Evolutionary conservation across 2,888 invertebrate species (phyloP).

Genomic region (Dysmachus trigonus): DNA sequence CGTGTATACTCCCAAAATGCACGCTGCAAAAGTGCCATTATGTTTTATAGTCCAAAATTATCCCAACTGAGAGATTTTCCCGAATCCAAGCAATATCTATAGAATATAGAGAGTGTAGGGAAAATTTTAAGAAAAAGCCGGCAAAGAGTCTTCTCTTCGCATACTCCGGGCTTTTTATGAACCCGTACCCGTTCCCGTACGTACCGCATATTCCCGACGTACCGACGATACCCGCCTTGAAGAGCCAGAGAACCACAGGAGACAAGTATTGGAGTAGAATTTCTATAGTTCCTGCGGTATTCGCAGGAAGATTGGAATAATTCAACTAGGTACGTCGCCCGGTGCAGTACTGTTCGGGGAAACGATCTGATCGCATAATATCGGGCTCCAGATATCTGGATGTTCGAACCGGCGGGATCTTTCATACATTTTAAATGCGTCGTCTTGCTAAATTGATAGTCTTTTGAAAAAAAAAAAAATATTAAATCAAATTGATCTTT

Average conservation of each 20-base stretch:
- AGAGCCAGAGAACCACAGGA: constrained; percentile 3
- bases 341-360: constrained; percentile 12
- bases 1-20: background rate
- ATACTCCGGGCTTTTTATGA: constrained; percentile 17
- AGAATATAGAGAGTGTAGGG: constrained; percentile 7
- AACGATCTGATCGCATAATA: constrained; percentile 10
- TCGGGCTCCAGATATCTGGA: constrained; percentile 46
- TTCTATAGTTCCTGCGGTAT: constrained; percentile 2
- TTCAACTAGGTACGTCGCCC: constrained; percentile 25
- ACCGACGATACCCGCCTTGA: background rate
- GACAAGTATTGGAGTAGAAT: constrained; percentile 15
- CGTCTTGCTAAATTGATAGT: background rate
- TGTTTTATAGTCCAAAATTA: constrained; percentile 33
- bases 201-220: background rate
- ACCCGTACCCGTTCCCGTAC: background rate
- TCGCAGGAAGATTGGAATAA: constrained; percentile 19
- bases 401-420: constrained; percentile 39
- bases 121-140: constrained; percentile 13
- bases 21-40: background rate
- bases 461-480: background rate
- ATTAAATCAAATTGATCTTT: background rate
- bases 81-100: background rate
- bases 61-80: constrained; percentile 23
- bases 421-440: background rate
- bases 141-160: constrained; percentile 9